phyloP scores from a whole-genome alignment of 92 coral and sea anemone genomes.

The Phenganax subtilis region DNA sequence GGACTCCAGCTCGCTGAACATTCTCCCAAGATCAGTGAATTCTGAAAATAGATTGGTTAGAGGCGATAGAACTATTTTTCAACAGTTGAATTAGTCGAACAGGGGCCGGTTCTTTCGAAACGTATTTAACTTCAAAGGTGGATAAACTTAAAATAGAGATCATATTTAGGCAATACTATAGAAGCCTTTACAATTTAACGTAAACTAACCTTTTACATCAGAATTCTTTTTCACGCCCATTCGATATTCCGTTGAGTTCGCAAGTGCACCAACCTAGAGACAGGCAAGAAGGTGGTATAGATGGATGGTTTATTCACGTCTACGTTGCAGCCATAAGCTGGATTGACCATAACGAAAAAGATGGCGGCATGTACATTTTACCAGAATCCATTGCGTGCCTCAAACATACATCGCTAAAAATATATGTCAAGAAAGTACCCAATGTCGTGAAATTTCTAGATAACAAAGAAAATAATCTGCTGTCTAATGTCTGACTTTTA shows the following conservation, averaged over 20 bases:
- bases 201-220: constrained; percentile 45
- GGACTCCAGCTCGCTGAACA: constrained; percentile 54
- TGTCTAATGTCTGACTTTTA: no score
- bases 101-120: neutral
- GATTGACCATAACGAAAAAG: no score
- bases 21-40: constrained; percentile 29
- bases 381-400: no score
- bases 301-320: no score
- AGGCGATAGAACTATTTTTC: neutral
- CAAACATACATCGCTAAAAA: no score
- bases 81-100: neutral
- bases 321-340: no score
- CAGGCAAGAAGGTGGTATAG: no score
- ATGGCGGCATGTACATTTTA: no score
- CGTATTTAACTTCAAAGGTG: neutral
- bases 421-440: no score
- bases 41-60: constrained; percentile 36
- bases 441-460: no score
- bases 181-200: neutral
- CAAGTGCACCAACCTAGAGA: constrained; percentile 60
- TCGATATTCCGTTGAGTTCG: constrained; percentile 68
- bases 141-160: neutral
- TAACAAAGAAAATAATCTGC: no score
- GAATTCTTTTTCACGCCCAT: constrained; percentile 71
- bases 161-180: neutral